Base-by-base conservation (phyloP, 2,113 vertebrate species). In the Atherinomorus stipes region DNA sequence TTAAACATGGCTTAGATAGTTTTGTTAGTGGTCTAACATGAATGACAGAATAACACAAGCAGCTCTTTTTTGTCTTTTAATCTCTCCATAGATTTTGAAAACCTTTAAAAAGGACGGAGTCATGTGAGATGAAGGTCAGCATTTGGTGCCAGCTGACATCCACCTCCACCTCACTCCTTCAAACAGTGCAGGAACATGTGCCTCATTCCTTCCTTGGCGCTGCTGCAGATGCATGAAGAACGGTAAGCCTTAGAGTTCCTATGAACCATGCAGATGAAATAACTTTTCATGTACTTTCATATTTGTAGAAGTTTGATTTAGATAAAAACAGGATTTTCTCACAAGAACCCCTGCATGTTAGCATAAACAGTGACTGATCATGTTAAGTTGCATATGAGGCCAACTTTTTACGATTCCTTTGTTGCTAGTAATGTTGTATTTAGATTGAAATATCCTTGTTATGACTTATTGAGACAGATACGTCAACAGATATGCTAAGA, bases 31-130 rank as follows among this genome's bases (percentile, higher is more conserved):
- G 52, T 59, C 44, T 21, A 60, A n/a, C 42, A 44, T 47, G 38
- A 57, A 56, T 69, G 8, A 65, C n/a, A 73, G 45, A 81, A 76
- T 53, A 86, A 74, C 53, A 78, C 23, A 1, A 62, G 31, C 8
- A 4, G 34, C 63, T 53, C 1, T 25, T 44, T 28, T 50, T 59
- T 59, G 25, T 66, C 1, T 56, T 58, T 1, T 68, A 34, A 84
- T 82, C 68, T 73, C 28, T 49, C 26, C 19, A 7, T n/a, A 65
- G 31, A 56, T 71, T 23, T 40, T 8, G 11, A n/a, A 34, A 42
- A 10, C 51, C 22, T 53, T 28, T 66, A 34, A 12, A n/a, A 69
- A 63, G 71, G 66, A 57, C 31, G 0, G 1, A 2, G 58, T 23
- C 60, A 50, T 47, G n/a, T 73, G 45, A 69, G 73, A 62, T 65